phyloP scores from a whole-genome alignment of 2,888 invertebrate genomes.

The Fragum whitleyi region DNA sequence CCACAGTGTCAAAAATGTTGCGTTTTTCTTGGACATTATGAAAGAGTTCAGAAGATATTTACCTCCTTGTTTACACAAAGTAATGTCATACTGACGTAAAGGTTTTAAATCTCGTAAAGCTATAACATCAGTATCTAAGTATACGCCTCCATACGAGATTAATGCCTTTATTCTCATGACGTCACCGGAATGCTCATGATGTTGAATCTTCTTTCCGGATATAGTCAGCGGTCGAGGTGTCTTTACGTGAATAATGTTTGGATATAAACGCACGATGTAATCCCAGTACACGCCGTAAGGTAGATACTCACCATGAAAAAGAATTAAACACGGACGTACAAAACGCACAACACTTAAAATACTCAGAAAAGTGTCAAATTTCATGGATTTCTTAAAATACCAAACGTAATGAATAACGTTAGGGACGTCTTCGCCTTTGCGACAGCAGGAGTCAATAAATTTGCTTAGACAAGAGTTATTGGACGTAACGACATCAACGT shows the following conservation, averaged over 20 bases:
- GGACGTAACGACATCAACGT: neutral
- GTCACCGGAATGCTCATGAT: neutral
- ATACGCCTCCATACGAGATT: conserved; percentile 16
- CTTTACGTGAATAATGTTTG: conserved; percentile 12
- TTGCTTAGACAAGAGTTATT: neutral
- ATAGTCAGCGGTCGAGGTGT: neutral
- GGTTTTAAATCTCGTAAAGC: conserved; percentile 19
- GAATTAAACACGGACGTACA: neutral
- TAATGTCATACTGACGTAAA: conserved; percentile 19
- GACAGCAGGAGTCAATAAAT: neutral
- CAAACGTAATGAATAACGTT: conserved; percentile 8
- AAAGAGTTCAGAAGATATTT: conserved; percentile 15
- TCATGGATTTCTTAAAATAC: neutral
- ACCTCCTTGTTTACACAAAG: conserved; percentile 18
- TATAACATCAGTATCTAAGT: conserved; percentile 33
- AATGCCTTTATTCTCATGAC: conserved; percentile 5
- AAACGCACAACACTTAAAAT: conserved; percentile 5
- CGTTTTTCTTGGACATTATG: conserved; percentile 37
- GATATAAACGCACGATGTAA: neutral
- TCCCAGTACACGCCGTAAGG: conserved; percentile 11
- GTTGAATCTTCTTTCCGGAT: neutral
- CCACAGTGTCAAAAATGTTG: conserved; percentile 40
- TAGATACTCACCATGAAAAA: neutral
- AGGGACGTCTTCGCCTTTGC: neutral
- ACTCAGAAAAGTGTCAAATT: neutral